phyloP scores from a whole-genome alignment of 2,797 vertebrate genomes.

The Arrhamphus sclerolepis region DNA sequence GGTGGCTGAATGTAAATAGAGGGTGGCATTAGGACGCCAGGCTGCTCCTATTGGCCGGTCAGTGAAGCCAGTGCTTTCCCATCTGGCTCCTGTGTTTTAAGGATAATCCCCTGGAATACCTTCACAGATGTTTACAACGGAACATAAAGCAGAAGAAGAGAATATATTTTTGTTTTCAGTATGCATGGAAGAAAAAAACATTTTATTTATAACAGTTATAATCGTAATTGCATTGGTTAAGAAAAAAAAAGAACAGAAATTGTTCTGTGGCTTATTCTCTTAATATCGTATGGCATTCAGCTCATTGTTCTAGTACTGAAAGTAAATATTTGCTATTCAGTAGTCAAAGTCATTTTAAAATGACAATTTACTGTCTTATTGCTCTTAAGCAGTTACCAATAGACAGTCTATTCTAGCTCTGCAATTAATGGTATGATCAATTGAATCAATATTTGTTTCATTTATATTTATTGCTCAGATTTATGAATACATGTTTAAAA shows the following conservation, averaged over 20 bases:
- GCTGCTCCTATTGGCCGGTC: slow-evolving; percentile 68
- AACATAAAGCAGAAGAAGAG: slow-evolving; percentile 41
- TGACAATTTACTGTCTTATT: not conserved
- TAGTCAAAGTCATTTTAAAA: not conserved
- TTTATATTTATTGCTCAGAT: not conserved
- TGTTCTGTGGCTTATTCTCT: slow-evolving; percentile 1
- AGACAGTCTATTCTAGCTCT: not conserved
- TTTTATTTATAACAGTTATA: too few species aligned
- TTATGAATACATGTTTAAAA: not conserved
- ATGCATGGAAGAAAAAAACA: not conserved
- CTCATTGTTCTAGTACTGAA: not conserved
- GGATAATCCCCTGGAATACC: slow-evolving; percentile 83
- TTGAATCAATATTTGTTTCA: slow-evolving; percentile 4
- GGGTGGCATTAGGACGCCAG: slow-evolving; percentile 65
- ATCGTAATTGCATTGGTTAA: too few species aligned
- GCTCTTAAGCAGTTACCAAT: not conserved
- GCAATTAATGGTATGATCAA: not conserved
- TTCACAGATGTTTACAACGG: slow-evolving; percentile 78
- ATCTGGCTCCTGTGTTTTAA: slow-evolving; percentile 80
- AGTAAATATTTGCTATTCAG: not conserved
- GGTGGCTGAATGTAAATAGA: slow-evolving; percentile 66
- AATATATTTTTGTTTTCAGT: not conserved
- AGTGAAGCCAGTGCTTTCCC: slow-evolving; percentile 64
- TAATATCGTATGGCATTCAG: not conserved
- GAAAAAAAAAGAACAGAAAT: not conserved